phyloP scores from a whole-genome alignment of 2,113 vertebrate species.

The Phodopus roborovskii region DNA sequence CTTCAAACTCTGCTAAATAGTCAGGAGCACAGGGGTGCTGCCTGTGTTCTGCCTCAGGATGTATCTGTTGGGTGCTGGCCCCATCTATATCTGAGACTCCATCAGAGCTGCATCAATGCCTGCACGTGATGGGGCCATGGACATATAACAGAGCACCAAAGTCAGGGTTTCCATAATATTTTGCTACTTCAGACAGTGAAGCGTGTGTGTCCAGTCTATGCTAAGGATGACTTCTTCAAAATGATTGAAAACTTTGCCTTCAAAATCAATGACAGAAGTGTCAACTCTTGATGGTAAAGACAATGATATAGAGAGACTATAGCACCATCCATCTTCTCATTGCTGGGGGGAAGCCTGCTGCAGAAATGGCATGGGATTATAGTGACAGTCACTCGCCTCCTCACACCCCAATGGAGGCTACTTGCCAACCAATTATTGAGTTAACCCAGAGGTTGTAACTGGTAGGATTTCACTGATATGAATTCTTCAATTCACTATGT shows the following conservation, averaged over 20 bases:
- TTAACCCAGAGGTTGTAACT: background rate
- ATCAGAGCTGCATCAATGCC: background rate
- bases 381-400: background rate
- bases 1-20: background rate
- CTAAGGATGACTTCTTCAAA: background rate
- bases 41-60: rapidly evolving
- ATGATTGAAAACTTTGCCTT: conserved; percentile 55
- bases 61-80: too few species aligned
- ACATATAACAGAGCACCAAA: background rate
- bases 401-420: background rate
- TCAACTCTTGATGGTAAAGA: conserved; percentile 28
- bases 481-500: background rate
- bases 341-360: background rate
- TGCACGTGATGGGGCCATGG: too few species aligned
- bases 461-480: background rate
- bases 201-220: background rate
- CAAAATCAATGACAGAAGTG: conserved; percentile 11
- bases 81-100: background rate
- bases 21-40: background rate
- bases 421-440: background rate
- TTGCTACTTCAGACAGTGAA: background rate
- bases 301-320: background rate
- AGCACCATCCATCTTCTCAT: background rate
- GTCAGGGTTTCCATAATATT: background rate
- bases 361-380: background rate